Conservation (phyloP, 2,888 invertebrate genomes). For the Arrhopalites spinosus region DNA sequence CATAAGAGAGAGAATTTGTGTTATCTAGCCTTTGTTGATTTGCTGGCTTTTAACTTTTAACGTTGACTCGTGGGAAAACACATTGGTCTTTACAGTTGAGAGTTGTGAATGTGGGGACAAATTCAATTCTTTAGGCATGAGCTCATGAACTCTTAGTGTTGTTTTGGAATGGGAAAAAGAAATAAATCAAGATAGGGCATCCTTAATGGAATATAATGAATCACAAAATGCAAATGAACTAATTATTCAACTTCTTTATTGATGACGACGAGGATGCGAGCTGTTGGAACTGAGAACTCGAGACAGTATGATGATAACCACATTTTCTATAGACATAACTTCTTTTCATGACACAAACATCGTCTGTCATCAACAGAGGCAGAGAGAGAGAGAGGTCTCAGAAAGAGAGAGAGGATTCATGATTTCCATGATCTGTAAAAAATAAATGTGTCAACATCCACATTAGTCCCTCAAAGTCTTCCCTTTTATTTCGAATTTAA, state of each 20-base stretch:
- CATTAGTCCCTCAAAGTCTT: not conserved
- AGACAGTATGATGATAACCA: not conserved
- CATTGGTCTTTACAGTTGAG: not conserved
- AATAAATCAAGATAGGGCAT: slow-evolving; percentile 18
- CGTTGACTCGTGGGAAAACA: not conserved
- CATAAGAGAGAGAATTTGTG: not conserved
- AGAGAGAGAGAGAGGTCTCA: no score
- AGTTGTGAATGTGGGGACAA: not conserved
- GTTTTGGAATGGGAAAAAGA: slow-evolving; percentile 3
- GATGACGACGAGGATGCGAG: slow-evolving; percentile 10
- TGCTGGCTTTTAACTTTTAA: not conserved
- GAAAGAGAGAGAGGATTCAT: not conserved
- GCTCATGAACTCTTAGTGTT: not conserved
- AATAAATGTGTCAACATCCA: no score
- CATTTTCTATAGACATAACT: not conserved
- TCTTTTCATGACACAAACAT: not conserved
- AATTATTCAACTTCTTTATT: slow-evolving; percentile 30
- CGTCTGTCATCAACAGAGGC: no score
- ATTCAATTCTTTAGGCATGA: no score
- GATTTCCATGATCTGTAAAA: not conserved
- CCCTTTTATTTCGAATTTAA: not conserved
- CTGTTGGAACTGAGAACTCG: not conserved
- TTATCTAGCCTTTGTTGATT: not conserved
- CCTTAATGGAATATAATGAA: slow-evolving; percentile 40
- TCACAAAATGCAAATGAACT: slow-evolving; percentile 36